Conservation (phyloP, 1,140 invertebrate genomes). For the Megalopta genalis region DNA sequence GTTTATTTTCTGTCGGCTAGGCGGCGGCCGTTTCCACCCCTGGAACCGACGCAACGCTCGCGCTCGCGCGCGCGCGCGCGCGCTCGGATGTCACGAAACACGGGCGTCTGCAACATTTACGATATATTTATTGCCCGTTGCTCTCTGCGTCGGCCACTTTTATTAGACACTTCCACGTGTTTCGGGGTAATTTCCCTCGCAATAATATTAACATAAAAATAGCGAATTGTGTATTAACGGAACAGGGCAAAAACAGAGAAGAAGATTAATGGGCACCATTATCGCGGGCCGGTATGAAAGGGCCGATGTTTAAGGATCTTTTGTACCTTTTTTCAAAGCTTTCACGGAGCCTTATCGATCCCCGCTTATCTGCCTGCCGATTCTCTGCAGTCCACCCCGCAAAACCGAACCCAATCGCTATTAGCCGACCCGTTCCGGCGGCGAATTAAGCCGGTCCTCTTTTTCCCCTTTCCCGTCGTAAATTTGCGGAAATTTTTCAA, state of each 20-base stretch:
- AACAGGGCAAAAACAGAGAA: not conserved
- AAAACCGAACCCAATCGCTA: too few species aligned
- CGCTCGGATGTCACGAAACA: not conserved
- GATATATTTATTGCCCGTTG: not conserved
- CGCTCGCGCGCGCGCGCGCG: too few species aligned
- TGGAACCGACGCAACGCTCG: not conserved
- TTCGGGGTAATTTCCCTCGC: not conserved
- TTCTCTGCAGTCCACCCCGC: too few species aligned
- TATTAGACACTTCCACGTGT: not conserved
- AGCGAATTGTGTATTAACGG: not conserved
- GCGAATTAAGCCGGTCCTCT: too few species aligned
- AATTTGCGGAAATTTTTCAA: too few species aligned
- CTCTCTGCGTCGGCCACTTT: not conserved
- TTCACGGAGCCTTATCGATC: too few species aligned
- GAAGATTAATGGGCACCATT: not conserved
- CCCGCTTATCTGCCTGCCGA: too few species aligned
- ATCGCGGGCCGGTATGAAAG: not conserved
- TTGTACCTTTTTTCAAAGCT: too few species aligned
- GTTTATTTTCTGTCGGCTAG: constrained; percentile 2
- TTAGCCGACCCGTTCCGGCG: too few species aligned
- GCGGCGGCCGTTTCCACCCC: not conserved
- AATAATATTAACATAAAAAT: constrained; percentile 6
- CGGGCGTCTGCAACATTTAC: constrained; percentile 15
- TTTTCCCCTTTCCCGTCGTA: too few species aligned
- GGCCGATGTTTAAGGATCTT: not conserved